Evolutionary conservation across 2,888 invertebrate species (phyloP), one percentile per base, ranked within the genome.

Genomic region (Adelphocoris suturalis): DNA sequence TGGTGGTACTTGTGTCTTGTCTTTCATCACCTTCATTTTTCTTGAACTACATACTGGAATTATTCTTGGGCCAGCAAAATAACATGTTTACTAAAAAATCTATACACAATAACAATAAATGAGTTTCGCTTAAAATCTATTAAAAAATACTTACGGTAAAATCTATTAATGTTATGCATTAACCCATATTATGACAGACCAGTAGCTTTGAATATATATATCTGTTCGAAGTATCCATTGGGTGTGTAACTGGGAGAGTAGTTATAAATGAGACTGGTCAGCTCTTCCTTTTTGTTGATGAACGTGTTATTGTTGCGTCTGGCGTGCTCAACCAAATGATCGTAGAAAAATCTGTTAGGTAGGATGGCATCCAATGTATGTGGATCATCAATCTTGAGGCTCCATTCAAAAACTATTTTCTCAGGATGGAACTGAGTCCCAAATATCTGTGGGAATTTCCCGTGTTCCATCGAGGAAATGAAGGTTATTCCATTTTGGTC

Each of bases 401-500:
- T 95, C 96, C 96, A 97, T 93, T 98, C 97, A 92, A 96, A 98
- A 0, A 95, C 93, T 92, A 95, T 96, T 92, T 98, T 98, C 93
- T 99, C 99, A 0, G 98, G 98, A 93, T 99, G 99, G 93, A 97
- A 98, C 93, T 98, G 98, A 0, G 96, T 94, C 0, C 96, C 98
- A 93, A 96, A 98, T 93, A 98, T 96, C 12, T 98, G 98, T 91
- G 98, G 98, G 90, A 93, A 93, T 92, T 94, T 94, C 11, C 92
- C 94, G 91, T 96, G 96, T 94, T 98, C 98, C 90, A 97, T 94
- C 0, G 96, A 94, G 0, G 98, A 97, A 75, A 98, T 95, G 92
- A 97, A 98, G 91, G 95, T 93, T 0, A 95, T 92, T 0, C 95
- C 95, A 61, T 95, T 93, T 0, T 93, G 93, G 92, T 97, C 98